These are phyloP conservation scores for Pitta sordida DNA, from an alignment of 2,113 vertebrate species.

Conservation along the genomic window DNA sequence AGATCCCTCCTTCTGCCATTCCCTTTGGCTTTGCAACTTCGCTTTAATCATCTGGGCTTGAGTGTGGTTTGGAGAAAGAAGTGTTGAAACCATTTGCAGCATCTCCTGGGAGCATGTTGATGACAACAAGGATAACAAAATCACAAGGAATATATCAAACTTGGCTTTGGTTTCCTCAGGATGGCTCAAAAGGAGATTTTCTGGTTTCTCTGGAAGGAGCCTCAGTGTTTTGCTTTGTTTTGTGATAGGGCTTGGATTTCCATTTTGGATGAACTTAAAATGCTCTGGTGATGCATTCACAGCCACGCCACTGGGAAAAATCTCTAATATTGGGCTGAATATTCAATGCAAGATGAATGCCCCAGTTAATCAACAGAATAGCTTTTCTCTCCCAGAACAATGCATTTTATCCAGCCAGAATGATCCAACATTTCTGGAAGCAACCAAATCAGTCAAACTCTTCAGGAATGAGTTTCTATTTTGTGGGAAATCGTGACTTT, in stretches of 20 bases:
- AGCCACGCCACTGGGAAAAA: not conserved
- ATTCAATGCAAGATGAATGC: not conserved
- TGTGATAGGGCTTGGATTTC: not conserved
- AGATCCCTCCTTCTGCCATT: not conserved
- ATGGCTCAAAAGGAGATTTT: not conserved
- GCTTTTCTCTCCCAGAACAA: not conserved
- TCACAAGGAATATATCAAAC: not conserved
- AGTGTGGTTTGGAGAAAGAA: not conserved
- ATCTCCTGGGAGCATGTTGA: not conserved
- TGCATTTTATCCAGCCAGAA: not conserved
- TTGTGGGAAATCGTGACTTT: not conserved
- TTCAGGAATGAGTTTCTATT: not conserved
- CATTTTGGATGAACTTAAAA: not conserved
- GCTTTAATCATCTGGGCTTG: not conserved
- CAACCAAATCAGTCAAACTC: not conserved
- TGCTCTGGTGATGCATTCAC: not conserved
- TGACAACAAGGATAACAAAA: not conserved
- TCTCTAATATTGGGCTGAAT: not conserved
- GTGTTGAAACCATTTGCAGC: not conserved
- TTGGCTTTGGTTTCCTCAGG: not conserved
- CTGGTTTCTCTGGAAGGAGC: not conserved
- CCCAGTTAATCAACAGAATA: not conserved
- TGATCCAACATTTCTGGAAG: not conserved
- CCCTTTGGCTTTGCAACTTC: not conserved
- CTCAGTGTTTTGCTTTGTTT: not conserved